Percentiles rank a stretch among this genome's conserved stretches.
These are phyloP conservation scores for Triplophysa siluroides DNA, from an alignment of 2,113 vertebrate species.

Conservation along the genomic window DNA sequence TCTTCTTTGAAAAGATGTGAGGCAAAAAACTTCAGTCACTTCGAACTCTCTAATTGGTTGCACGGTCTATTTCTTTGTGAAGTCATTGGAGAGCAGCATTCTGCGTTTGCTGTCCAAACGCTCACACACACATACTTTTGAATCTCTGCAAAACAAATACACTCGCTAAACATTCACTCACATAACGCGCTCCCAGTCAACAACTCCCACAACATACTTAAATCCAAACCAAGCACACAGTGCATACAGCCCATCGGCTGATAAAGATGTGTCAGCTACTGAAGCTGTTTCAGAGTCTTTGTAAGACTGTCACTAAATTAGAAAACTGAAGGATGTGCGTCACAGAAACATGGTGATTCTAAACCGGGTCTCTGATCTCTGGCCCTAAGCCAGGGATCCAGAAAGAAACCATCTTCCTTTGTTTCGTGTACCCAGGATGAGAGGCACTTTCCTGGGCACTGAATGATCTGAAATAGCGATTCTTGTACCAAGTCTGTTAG, in stretches of 20 bases:
- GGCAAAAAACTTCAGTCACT: background rate
- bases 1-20: background rate
- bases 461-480: background rate
- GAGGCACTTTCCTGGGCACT: slow-evolving; percentile 29
- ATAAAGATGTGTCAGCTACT: background rate
- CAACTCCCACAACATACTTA: slow-evolving; percentile 3
- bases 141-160: background rate
- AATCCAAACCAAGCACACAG: background rate
- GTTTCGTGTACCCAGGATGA: slow-evolving; percentile 16
- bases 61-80: slow-evolving; percentile 5
- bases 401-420: slow-evolving; percentile 13
- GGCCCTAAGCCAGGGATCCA: background rate
- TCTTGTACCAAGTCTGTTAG: background rate
- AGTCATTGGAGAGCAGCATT: slow-evolving; percentile 11
- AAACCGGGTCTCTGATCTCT: slow-evolving; percentile 2
- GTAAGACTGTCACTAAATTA: background rate
- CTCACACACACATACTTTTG: background rate
- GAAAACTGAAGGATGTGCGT: background rate
- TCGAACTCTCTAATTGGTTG: background rate
- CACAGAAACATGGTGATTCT: background rate
- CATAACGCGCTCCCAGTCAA: background rate
- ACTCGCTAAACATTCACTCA: slow-evolving; percentile 5
- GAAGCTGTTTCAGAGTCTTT: background rate
- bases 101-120: background rate
- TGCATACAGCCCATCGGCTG: background rate